Evolutionary conservation across 2,797 vertebrate genomes (phyloP).

Genomic region (Chrysocyon brachyurus): DNA sequence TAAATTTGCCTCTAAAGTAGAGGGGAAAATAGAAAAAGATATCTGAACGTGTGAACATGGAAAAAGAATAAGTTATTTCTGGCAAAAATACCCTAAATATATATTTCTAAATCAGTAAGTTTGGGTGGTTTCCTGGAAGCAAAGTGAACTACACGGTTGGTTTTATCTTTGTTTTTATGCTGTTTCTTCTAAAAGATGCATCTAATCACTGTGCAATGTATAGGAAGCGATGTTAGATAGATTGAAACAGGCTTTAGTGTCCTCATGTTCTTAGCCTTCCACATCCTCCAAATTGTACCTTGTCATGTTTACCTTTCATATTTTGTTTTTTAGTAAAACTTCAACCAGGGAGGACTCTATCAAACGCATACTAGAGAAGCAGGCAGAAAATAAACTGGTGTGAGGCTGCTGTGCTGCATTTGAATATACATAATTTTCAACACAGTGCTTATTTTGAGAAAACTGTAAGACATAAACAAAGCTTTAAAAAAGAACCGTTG

Average conservation of each 20-base stretch:
- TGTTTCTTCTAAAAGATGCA: constrained; percentile 29
- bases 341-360: not conserved
- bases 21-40: not conserved
- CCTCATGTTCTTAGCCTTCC: not conserved
- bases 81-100: constrained; percentile 60
- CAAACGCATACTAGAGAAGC: not conserved
- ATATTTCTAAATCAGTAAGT: constrained; percentile 63
- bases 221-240: not conserved
- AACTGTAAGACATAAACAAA: constrained; percentile 27
- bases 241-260: not conserved
- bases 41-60: constrained; percentile 38
- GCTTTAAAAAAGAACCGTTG: not conserved
- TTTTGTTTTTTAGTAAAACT: not conserved
- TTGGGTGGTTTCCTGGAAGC: constrained; percentile 61
- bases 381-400: not conserved
- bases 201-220: not conserved
- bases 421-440: not conserved
- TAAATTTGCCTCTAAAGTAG: constrained; percentile 33
- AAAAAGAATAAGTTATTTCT: constrained; percentile 56
- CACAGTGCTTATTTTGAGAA: constrained; percentile 11
- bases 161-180: constrained; percentile 29
- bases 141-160: not conserved
- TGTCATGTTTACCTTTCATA: not conserved
- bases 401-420: not conserved
- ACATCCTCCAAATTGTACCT: not conserved